phyloP scores from a whole-genome alignment of 2,888 invertebrate species.

The Carcina quercana region DNA sequence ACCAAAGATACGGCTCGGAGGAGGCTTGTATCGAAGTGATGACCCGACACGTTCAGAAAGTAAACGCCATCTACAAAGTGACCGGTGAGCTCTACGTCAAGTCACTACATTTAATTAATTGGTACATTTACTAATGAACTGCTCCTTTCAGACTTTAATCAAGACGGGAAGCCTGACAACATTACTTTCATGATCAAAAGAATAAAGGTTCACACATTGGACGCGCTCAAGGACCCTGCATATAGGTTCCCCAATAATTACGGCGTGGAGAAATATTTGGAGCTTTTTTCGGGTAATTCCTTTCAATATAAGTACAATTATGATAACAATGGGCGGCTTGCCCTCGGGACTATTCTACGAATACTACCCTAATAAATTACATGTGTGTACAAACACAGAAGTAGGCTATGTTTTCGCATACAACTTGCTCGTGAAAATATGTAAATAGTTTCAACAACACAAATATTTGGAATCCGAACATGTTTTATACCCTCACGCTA shows the following conservation, averaged over 20 bases:
- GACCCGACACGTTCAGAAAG: slow-evolving; percentile 94
- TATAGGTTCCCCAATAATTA: slow-evolving; percentile 96
- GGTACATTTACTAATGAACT: neutral
- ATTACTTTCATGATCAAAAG: slow-evolving; percentile 97
- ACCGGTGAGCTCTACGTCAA: slow-evolving; percentile 75
- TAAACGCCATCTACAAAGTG: slow-evolving; percentile 90
- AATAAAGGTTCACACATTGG: slow-evolving; percentile 93
- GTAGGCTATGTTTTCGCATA: too few species aligned
- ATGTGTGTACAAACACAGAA: slow-evolving; percentile 8
- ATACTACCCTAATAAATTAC: slow-evolving; percentile 31
- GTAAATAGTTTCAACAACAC: too few species aligned
- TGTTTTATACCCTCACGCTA: too few species aligned
- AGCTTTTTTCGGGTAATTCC: slow-evolving; percentile 90
- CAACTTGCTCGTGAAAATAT: too few species aligned
- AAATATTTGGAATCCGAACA: too few species aligned
- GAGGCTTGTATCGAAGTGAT: slow-evolving; percentile 97
- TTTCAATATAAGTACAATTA: slow-evolving; percentile 16
- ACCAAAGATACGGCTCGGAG: slow-evolving; percentile 93
- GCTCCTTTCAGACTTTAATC: slow-evolving; percentile 86
- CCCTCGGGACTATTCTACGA: slow-evolving; percentile 22
- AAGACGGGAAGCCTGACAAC: slow-evolving; percentile 92
- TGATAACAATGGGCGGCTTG: slow-evolving; percentile 21
- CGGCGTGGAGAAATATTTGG: slow-evolving; percentile 98
- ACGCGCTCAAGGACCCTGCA: slow-evolving; percentile 87
- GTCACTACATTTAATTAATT: neutral